Evolutionary conservation across 1,140 invertebrate genomes (phyloP).

Genomic region (Tetragnatha versicolor): DNA sequence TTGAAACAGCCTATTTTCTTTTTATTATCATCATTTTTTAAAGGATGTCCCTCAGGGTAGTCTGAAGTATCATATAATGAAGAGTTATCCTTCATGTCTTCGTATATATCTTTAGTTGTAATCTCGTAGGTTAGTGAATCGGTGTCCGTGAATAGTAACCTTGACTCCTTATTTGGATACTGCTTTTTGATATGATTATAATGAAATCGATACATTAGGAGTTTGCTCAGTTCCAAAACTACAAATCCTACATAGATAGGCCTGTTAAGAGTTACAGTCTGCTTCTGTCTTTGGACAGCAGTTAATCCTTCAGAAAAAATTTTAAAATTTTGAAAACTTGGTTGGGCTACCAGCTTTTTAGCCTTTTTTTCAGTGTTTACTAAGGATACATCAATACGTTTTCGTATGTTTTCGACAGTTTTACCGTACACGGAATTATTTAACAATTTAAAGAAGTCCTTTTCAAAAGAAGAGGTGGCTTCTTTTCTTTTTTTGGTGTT

Average conservation of each 20-base stretch:
- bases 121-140: constrained; percentile 20
- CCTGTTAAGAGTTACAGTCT: neutral
- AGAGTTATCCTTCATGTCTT: neutral
- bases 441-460: constrained; percentile 10
- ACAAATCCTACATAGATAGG: neutral
- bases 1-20: constrained; percentile 28
- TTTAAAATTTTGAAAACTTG: constrained; percentile 58
- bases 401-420: constrained; percentile 1
- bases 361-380: too few relatives aligned
- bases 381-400: too few relatives aligned
- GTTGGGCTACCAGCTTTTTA: neutral
- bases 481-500: constrained; percentile 62
- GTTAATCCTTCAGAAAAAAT: constrained; percentile 30
- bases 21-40: neutral
- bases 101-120: neutral
- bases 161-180: neutral
- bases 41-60: constrained; percentile 11
- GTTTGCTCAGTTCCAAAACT: constrained; percentile 47
- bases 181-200: constrained; percentile 52
- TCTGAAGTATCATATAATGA: constrained; percentile 21
- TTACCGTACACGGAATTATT: constrained; percentile 17
- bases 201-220: too few relatives aligned
- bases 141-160: constrained; percentile 11
- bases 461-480: constrained; percentile 60
- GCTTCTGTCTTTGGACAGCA: neutral